Evolutionary conservation across 1,140 invertebrate species (phyloP).

Genomic region (Hyles euphorbiae): DNA sequence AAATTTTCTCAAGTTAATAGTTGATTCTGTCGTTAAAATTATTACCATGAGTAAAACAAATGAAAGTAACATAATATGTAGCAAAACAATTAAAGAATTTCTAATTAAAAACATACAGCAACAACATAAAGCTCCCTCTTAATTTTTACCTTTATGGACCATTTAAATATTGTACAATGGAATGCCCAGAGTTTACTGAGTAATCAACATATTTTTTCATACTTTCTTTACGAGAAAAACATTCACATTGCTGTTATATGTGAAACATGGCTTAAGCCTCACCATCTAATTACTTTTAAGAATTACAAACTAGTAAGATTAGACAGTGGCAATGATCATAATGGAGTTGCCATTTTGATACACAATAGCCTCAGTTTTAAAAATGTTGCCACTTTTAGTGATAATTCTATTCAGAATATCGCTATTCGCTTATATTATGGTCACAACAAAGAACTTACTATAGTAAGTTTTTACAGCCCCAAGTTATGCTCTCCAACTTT

Average conservation of each 20-base stretch:
- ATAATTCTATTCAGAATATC: slow-evolving; percentile 2
- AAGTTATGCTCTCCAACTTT: slow-evolving; percentile 11
- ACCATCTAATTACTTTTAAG: slow-evolving; percentile 17
- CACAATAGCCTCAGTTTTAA: slow-evolving; percentile 16
- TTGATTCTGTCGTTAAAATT: slow-evolving; percentile 8
- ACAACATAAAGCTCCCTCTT: slow-evolving; percentile 1
- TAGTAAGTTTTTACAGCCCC: slow-evolving; percentile 14
- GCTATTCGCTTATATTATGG: not conserved
- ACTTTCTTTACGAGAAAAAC: slow-evolving; percentile 16
- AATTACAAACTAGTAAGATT: slow-evolving; percentile 16
- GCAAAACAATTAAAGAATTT: slow-evolving; percentile 2
- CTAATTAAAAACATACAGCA: slow-evolving; percentile 3
- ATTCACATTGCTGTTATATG: slow-evolving; percentile 21
- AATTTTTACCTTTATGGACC: not conserved
- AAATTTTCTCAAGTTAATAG: slow-evolving; percentile 1
- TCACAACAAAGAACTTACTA: slow-evolving; percentile 12
- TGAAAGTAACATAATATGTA: not conserved
- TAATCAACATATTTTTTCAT: slow-evolving; percentile 14
- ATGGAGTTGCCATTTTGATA: slow-evolving; percentile 26
- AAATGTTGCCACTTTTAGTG: not conserved
- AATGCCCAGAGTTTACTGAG: slow-evolving; percentile 19
- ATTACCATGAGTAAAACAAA: slow-evolving; percentile 2
- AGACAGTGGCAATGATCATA: slow-evolving; percentile 23
- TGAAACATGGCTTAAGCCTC: slow-evolving; percentile 19
- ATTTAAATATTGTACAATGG: slow-evolving; percentile 4